Evolutionary conservation across 2,888 invertebrate species (phyloP).

Genomic region (Epinotia bilunana): DNA sequence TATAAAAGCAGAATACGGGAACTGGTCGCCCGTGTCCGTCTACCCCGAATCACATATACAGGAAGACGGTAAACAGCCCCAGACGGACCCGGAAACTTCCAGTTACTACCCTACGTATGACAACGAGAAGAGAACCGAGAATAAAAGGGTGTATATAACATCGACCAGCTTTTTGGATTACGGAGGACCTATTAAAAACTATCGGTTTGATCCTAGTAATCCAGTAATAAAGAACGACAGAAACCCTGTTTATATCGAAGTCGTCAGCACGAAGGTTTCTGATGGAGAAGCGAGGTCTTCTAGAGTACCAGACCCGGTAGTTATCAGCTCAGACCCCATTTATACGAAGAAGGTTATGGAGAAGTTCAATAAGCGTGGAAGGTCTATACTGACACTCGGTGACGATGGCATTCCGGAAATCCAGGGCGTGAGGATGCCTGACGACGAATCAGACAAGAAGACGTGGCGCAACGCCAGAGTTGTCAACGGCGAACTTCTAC

Average conservation of each 20-base stretch:
- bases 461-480: conserved; percentile 95
- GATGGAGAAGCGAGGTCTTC: conserved; percentile 77
- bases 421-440: conserved; percentile 92
- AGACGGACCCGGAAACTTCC: conserved; percentile 72
- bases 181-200: conserved; percentile 74
- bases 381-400: conserved; percentile 87
- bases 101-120: conserved; percentile 80
- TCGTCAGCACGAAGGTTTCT: conserved; percentile 79
- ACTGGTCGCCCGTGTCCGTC: conserved; percentile 82
- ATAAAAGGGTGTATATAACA: conserved; percentile 80
- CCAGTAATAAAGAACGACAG: conserved; percentile 82
- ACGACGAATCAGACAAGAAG: conserved; percentile 92
- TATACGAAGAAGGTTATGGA: conserved; percentile 83
- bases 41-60: conserved; percentile 80
- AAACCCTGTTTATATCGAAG: conserved; percentile 83
- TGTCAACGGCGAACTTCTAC: conserved; percentile 91
- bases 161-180: conserved; percentile 77
- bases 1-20: conserved; percentile 80
- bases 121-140: conserved; percentile 73
- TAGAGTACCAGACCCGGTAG: conserved; percentile 88
- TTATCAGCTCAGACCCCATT: conserved; percentile 87
- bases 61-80: conserved; percentile 73
- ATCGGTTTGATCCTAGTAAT: conserved; percentile 79
- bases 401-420: conserved; percentile 91
- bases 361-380: conserved; percentile 84